These are phyloP conservation scores for Chrysogorgia sp. DNA, from an alignment of 92 coral and sea anemone genomes.

Conservation along the genomic window DNA sequence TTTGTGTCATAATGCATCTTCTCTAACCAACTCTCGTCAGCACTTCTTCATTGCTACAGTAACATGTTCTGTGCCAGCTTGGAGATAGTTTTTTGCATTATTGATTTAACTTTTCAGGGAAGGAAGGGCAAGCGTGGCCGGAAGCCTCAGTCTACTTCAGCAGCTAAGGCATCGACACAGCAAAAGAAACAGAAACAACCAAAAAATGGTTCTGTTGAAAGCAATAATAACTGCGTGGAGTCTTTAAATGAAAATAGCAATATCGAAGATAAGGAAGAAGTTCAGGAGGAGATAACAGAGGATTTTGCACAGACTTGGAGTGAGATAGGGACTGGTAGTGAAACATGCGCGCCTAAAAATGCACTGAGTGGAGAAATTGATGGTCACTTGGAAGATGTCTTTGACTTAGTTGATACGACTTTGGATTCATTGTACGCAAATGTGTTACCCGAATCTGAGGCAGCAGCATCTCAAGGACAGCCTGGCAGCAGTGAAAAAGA, in stretches of 20 bases:
- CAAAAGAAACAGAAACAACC: not conserved
- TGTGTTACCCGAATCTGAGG: not conserved
- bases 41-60: too few relatives aligned
- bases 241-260: not conserved
- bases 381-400: not conserved
- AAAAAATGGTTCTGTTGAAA: not conserved
- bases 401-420: not conserved
- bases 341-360: not conserved
- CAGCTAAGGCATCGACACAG: not conserved
- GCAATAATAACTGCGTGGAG: not conserved
- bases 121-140: conserved; percentile 17
- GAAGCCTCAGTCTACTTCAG: not conserved
- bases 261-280: not conserved
- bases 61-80: too few relatives aligned
- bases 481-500: not conserved
- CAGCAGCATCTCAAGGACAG: not conserved
- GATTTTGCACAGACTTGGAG: not conserved
- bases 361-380: not conserved
- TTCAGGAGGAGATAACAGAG: not conserved
- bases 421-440: not conserved
- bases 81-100: too few relatives aligned
- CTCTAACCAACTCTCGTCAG: too few relatives aligned
- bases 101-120: conserved; percentile 10
- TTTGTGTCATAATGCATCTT: too few relatives aligned
- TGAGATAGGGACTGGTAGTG: too few relatives aligned